Base-by-base conservation (phyloP, 2,797 vertebrate species). In the Merluccius polli region DNA sequence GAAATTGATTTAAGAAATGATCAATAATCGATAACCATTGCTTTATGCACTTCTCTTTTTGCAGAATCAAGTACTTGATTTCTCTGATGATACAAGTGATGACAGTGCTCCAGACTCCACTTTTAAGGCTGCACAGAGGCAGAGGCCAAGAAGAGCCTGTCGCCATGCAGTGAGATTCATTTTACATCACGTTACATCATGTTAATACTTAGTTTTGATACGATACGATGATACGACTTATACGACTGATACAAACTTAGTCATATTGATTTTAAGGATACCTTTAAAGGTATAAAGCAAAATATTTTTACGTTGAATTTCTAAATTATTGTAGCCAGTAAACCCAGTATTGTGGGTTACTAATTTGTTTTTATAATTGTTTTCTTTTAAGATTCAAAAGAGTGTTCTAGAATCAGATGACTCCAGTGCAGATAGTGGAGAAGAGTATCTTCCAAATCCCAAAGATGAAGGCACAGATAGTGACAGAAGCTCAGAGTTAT, bases 401-500 rank as follows among this genome's bases (percentile, higher is more conserved):
- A 38, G 10, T 70, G 15, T 73, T 70, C 13, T 35, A 32, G 74
- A 13, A 52, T 82, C 59, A 41, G 75, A 77, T 72, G 73, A 44
- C 35, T 72, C 71, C 33, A 78, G 65, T 52, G 38, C 35, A 70
- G 74, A 41, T n/a, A 77, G 77, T 9, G 21, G 35, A 35, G 35
- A 33, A 77, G 75, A 77, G 21, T 41, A 77, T 67, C 72, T 79
- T 72, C 75, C 74, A 76, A 11, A 67, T 27, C n/a, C 63, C 16
- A 44, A 8, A 10, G 73, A 73, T 1, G 71, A 73, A 71, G 78
- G 71, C 30, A 71, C 74, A 72, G 80, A 78, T 38, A 75, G 48
- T 48, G 33, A 72, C 0, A 12, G 11, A 24, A 78, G 44, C 29
- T 5, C 74, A 10, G 48, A 74, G 70, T 18, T 78, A 76, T 16